Conservation (phyloP, 2,797 vertebrate genomes). For the Lycodopsis pacificus region DNA sequence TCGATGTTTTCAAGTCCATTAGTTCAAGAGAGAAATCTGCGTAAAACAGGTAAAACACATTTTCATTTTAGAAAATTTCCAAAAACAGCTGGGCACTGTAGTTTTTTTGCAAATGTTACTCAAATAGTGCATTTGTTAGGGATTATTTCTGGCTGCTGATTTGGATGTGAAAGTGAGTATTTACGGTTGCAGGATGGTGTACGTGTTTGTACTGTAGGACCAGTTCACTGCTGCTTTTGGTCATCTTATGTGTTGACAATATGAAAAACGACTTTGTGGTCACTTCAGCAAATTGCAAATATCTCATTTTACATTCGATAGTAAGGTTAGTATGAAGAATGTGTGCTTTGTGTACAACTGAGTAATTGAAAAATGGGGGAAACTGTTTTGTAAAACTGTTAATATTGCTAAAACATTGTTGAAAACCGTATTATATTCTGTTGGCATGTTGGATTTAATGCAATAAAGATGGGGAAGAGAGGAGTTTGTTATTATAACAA, state of each 20-base stretch:
- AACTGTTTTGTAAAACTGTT: conserved; percentile 46
- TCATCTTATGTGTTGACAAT: conserved; percentile 12
- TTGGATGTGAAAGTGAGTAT: neutral
- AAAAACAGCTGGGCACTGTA: neutral
- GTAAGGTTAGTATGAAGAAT: neutral
- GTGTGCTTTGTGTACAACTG: conserved; percentile 34
- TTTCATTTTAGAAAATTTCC: neutral
- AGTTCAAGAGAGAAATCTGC: neutral
- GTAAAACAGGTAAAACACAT: neutral
- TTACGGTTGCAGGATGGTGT: neutral
- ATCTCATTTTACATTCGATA: conserved; percentile 12
- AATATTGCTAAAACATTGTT: conserved; percentile 40
- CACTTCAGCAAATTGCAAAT: conserved; percentile 19
- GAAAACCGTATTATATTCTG: conserved; percentile 23
- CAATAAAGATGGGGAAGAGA: conserved; percentile 57
- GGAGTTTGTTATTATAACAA: conserved; percentile 5
- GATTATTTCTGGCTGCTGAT: neutral
- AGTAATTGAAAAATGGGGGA: conserved; percentile 43
- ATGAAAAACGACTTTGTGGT: conserved; percentile 23
- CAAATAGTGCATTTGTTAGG: neutral
- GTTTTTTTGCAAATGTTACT: neutral
- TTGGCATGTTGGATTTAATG: conserved; percentile 38
- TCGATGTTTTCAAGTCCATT: neutral
- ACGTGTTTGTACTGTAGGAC: conserved; percentile 1
- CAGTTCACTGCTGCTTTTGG: neutral